phyloP scores from a whole-genome alignment of 2,113 vertebrate genomes.

The Oxygymnocypris stewartii region DNA sequence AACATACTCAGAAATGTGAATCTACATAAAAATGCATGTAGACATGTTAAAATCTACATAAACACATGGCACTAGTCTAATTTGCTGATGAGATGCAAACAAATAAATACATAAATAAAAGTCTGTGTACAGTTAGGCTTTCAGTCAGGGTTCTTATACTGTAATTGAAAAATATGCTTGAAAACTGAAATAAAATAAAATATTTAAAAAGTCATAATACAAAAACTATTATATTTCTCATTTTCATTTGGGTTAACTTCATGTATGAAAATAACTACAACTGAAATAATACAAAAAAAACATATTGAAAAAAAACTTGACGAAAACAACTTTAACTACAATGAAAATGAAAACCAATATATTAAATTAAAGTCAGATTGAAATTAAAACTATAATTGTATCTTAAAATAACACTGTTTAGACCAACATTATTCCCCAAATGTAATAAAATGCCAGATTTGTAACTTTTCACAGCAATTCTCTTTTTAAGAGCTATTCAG shows the following conservation, averaged over 20 bases:
- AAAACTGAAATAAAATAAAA: not conserved
- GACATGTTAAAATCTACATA: no score
- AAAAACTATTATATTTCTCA: not conserved
- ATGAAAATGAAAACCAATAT: not conserved
- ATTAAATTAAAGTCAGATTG: not conserved
- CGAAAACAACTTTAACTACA: no score
- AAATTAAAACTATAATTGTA: not conserved
- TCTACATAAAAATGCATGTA: no score
- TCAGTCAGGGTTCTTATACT: not conserved
- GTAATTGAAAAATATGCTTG: not conserved
- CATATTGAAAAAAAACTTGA: no score
- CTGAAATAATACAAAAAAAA: not conserved
- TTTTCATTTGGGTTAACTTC: not conserved
- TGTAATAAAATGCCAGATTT: no score
- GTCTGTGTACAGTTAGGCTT: not conserved
- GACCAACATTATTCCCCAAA: not conserved
- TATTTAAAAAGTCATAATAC: not conserved
- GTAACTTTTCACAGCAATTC: not conserved
- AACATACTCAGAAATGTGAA: no score
- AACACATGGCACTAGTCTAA: no score
- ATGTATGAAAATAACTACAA: not conserved
- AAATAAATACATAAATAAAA: not conserved
- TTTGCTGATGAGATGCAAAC: no score
- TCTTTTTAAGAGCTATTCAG: not conserved
- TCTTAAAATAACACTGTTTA: not conserved